phyloP scores from a whole-genome alignment of 2,113 vertebrate genomes.

The Nycticorax nycticorax region DNA sequence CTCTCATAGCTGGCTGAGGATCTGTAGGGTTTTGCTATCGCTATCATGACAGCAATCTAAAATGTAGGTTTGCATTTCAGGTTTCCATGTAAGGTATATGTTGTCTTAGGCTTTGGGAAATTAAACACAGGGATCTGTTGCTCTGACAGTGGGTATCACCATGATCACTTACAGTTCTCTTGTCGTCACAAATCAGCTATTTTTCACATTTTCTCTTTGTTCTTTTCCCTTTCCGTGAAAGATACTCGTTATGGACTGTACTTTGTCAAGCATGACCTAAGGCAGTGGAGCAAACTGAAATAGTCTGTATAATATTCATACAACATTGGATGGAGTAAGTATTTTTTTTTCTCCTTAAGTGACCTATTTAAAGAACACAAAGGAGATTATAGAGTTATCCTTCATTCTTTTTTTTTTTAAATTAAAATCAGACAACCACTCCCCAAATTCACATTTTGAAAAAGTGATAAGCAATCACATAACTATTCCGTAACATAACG shows the following conservation, averaged over 20 bases:
- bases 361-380: background rate
- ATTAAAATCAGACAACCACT: background rate
- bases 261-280: background rate
- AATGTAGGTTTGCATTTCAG: background rate
- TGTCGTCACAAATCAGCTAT: background rate
- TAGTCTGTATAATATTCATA: background rate
- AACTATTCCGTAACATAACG: background rate
- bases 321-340: background rate
- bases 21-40: background rate
- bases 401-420: background rate
- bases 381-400: background rate
- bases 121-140: background rate
- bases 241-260: background rate
- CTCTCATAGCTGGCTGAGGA: background rate
- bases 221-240: background rate
- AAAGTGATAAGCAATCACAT: background rate
- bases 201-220: background rate
- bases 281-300: background rate
- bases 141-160: background rate
- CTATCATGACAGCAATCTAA: background rate
- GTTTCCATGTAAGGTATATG: background rate
- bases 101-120: background rate
- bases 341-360: background rate
- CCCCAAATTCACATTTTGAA: background rate
- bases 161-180: background rate